These are phyloP conservation scores for Sylvilagus floridanus DNA, from an alignment of 2,797 vertebrate genomes.

Conservation along the genomic window DNA sequence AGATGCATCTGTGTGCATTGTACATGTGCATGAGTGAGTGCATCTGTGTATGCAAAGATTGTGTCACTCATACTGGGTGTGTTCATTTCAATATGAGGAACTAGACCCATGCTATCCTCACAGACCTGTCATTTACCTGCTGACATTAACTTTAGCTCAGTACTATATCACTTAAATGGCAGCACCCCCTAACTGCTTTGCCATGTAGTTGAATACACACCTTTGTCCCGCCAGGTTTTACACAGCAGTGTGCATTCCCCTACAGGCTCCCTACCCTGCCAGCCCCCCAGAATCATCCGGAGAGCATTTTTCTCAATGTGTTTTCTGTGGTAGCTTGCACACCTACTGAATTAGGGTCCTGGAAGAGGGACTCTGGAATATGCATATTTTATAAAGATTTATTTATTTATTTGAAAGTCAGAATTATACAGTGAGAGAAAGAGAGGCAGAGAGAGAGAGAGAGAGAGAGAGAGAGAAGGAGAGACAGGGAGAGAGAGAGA, in stretches of 20 bases:
- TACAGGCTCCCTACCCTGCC: not conserved
- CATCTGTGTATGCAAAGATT: not conserved
- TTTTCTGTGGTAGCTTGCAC: not conserved
- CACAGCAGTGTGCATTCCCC: not conserved
- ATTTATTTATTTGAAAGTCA: too few relatives aligned
- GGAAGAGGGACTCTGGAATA: not conserved
- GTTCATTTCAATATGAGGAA: not conserved
- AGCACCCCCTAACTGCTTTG: not conserved
- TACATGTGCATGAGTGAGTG: fast-evolving
- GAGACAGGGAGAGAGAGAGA: too few relatives aligned
- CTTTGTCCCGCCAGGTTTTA: not conserved
- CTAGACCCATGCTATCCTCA: not conserved
- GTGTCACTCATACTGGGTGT: not conserved
- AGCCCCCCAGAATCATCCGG: not conserved
- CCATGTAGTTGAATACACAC: not conserved
- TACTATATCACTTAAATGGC: not conserved
- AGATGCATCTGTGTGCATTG: not conserved
- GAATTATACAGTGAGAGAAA: too few relatives aligned
- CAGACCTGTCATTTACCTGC: not conserved
- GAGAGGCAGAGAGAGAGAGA: too few relatives aligned
- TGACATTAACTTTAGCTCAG: not conserved
- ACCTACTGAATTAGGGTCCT: not conserved
- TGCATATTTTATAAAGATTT: not conserved
- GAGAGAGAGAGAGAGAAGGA: too few relatives aligned
- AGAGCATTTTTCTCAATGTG: not conserved